Percentiles rank a stretch among this genome's conserved stretches.
phyloP scores from a whole-genome alignment of 2,113 vertebrate genomes.

The Pica pica region DNA sequence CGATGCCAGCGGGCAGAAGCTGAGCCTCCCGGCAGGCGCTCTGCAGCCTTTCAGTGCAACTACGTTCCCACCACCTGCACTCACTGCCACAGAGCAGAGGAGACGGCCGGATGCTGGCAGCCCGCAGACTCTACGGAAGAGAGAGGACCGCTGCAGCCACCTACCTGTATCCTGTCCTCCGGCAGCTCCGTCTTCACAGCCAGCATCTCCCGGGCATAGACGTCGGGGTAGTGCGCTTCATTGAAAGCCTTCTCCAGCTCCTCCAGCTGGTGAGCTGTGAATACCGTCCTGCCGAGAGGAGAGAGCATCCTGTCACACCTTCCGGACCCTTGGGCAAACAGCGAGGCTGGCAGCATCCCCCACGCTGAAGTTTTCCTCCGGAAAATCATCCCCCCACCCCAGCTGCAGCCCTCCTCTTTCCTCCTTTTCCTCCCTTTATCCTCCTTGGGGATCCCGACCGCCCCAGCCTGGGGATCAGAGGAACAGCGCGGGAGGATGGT shows the following conservation, averaged over 20 bases:
- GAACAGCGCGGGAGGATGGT: neutral
- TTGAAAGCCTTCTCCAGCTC: slow-evolving; percentile 95
- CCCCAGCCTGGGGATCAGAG: neutral
- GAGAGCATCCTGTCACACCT: neutral
- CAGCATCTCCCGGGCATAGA: slow-evolving; percentile 93
- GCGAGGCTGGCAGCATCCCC: neutral
- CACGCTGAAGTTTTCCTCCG: neutral
- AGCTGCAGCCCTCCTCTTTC: neutral
- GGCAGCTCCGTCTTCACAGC: slow-evolving; percentile 93
- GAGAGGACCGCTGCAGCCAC: neutral
- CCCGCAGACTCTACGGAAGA: rapidly evolving
- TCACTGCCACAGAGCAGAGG: neutral
- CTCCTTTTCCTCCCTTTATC: neutral
- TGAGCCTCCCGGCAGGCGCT: rapidly evolving
- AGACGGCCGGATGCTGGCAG: neutral
- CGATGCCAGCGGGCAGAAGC: neutral
- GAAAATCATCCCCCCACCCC: neutral
- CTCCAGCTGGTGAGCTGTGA: slow-evolving; percentile 92
- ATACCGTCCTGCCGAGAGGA: slow-evolving; percentile 82
- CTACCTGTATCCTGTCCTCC: slow-evolving; percentile 93
- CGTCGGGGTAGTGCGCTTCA: slow-evolving; percentile 94
- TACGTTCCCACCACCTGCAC: neutral
- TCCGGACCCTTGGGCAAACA: neutral
- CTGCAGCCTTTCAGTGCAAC: neutral
- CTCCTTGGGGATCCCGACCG: neutral